Evolutionary conservation across 2,888 invertebrate species (phyloP), one percentile per base, ranked within the genome.

Genomic region (Metellina segmentata): DNA sequence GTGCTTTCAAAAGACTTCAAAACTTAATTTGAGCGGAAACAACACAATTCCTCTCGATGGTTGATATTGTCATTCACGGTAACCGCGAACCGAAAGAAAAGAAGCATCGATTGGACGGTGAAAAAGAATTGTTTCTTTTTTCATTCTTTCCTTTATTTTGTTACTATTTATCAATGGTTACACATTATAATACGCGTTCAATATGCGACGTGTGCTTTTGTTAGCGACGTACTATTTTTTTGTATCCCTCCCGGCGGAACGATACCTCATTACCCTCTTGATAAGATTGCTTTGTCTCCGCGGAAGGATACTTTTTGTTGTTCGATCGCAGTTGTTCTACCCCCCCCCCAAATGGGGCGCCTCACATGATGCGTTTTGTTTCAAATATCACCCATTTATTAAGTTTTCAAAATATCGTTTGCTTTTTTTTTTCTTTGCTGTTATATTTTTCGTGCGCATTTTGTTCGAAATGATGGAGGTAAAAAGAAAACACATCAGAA

Each of bases 201-300:
- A 87, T 87, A 79, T 87, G 86, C 86, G 78, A 34, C 79, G 70
- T n/a, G 20, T 51, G 70, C 71, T 71, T 87, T 87, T 87, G 78
- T 87, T 71, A 34, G 16, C 11, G 34, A 34, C 34, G 48, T 13
- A 20, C 52, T 71, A 6, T 72, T 87, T 79, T 49, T 87, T 71
- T 7, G 34, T 34, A 19, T 74, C 13, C 52, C 20, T 79, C 51
- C 19, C 19, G 11, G 70, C 11, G 78, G 34, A 79, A 75, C n/a
- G 74, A 81, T 81, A 71, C 88, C 81, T 88, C 88, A 88, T 88
- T 88, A 88, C 88, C 81, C 81, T 49, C 13, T 13, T 72, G 88
- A 88, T 88, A 88, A 88, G 88, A 81, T 88, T 88, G 74, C 81
- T 53, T 88, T 88, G 88, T 88, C 74, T 81, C 78, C 71, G 69